A percentile compares a stretch with the other conserved stretches of the same genome.
Conservation (phyloP, 2,113 vertebrate genomes). For the Ailurus styani region DNA sequence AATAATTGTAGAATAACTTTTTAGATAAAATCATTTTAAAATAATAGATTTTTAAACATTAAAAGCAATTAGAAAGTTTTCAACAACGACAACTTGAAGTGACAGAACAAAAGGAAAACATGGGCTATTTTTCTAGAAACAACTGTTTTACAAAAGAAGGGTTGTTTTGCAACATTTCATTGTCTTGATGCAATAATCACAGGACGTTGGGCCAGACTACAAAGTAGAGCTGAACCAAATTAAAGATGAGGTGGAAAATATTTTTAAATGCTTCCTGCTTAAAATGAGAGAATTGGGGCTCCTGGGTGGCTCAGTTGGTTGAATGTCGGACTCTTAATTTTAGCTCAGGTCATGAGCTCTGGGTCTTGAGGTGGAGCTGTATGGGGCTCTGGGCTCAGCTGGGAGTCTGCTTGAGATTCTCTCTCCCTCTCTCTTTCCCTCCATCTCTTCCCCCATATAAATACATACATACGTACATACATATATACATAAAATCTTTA, state of each 20-base stretch:
- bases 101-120: not conserved
- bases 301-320: not conserved
- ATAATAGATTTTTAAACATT: not conserved
- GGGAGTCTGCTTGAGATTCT: not conserved
- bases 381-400: not conserved
- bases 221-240: not conserved
- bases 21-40: constrained; percentile 24
- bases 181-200: not conserved
- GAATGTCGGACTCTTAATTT: not conserved
- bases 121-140: not conserved
- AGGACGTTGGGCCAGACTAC: not conserved
- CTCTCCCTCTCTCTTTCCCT: not conserved
- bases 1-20: not conserved
- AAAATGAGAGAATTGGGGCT: not conserved
- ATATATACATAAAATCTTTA: not conserved
- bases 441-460: not conserved
- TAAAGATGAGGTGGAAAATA: constrained; percentile 21
- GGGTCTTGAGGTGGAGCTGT: not conserved
- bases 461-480: not conserved
- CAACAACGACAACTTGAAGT: not conserved
- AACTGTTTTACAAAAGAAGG: not conserved
- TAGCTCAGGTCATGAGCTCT: not conserved
- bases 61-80: not conserved
- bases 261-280: constrained; percentile 26
- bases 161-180: not conserved